Percentiles rank a stretch among this genome's conserved stretches.
Evolutionary conservation across 2,113 vertebrate genomes (phyloP).

Genomic region (Leptobrachium leishanense): DNA sequence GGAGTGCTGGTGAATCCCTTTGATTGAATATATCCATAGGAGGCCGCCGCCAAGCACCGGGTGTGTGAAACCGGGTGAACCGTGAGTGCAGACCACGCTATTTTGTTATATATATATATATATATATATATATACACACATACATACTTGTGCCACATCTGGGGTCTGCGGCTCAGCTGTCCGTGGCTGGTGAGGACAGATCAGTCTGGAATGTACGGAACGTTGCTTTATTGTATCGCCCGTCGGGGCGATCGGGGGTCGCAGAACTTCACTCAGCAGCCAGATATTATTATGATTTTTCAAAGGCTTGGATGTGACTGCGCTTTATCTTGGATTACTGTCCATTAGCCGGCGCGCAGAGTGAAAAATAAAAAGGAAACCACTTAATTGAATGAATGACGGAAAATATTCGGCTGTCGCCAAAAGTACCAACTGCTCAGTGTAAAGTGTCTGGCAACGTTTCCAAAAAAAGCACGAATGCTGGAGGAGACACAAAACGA

Average conservation of each 20-base stretch:
- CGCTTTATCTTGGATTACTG: conserved; percentile 21
- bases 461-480: too few relatives aligned
- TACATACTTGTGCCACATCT: not conserved
- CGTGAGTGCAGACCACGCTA: too few relatives aligned
- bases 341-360: conserved; percentile 1
- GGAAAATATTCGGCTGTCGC: conserved; percentile 21
- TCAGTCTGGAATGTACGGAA: conserved; percentile 26
- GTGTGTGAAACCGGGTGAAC: too few relatives aligned
- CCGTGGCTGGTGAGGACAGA: conserved; percentile 16
- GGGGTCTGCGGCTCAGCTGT: not conserved
- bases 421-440: conserved; percentile 20
- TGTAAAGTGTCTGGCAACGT: not conserved
- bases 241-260: not conserved
- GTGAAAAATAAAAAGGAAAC: conserved; percentile 9
- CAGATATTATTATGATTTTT: not conserved
- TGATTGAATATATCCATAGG: too few relatives aligned
- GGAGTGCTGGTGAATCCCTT: too few relatives aligned
- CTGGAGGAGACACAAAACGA: too few relatives aligned
- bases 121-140: too few relatives aligned
- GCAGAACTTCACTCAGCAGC: conserved; percentile 22
- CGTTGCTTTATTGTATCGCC: not conserved
- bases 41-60: too few relatives aligned
- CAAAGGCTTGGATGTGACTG: conserved; percentile 8
- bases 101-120: too few relatives aligned
- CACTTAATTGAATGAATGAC: conserved; percentile 32